Conservation (phyloP, 2,888 invertebrate species). For the Glyphotaelius pellucidus region DNA sequence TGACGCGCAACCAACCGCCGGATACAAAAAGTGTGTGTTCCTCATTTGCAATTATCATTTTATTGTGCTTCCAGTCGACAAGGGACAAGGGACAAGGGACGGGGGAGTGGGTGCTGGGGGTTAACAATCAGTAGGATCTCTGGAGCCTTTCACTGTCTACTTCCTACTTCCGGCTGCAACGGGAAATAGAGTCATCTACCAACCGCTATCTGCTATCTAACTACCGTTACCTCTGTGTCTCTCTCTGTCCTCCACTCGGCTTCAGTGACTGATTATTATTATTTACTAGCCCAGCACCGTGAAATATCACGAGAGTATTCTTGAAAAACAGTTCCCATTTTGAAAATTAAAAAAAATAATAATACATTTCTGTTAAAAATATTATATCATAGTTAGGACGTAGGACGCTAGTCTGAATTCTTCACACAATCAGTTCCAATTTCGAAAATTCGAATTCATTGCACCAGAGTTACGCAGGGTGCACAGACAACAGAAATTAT, state of each 20-base stretch:
- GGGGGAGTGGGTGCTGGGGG: not conserved
- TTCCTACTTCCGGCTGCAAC: conserved; percentile 31
- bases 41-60: conserved; percentile 63
- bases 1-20: conserved; percentile 43
- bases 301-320: too few relatives aligned
- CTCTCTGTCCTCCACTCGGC: not conserved
- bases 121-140: conserved; percentile 35
- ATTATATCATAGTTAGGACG: too few relatives aligned
- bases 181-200: conserved; percentile 17
- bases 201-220: not conserved
- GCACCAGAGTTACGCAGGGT: too few relatives aligned
- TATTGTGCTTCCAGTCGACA: conserved; percentile 13
- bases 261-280: not conserved
- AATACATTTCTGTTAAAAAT: too few relatives aligned
- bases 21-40: conserved; percentile 37
- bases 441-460: too few relatives aligned
- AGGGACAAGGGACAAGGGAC: not conserved
- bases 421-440: too few relatives aligned
- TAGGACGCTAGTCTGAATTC: too few relatives aligned
- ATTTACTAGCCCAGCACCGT: too few relatives aligned
- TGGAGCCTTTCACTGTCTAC: not conserved
- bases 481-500: too few relatives aligned
- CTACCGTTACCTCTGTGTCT: not conserved
- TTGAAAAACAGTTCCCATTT: too few relatives aligned
- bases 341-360: too few relatives aligned